Conservation (phyloP, 2,113 vertebrate genomes). For the Diglossa brunneiventris region DNA sequence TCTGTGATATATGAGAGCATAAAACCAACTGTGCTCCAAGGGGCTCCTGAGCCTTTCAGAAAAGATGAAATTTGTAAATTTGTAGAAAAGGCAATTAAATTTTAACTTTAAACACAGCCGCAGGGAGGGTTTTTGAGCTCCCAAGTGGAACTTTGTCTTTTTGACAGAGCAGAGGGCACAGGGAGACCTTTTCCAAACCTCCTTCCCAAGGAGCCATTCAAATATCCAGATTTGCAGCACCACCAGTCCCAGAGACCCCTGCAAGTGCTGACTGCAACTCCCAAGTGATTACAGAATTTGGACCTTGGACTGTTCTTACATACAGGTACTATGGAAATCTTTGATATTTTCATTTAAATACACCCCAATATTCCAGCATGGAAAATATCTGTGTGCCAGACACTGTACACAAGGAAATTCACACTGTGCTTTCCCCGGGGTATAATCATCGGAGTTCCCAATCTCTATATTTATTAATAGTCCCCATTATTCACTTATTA, state of each 20-base stretch:
- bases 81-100: not conserved
- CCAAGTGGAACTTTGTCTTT: not conserved
- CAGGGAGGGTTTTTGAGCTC: not conserved
- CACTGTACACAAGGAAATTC: not conserved
- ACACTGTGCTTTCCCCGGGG: not conserved
- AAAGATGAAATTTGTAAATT: not conserved
- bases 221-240: not conserved
- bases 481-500: not conserved
- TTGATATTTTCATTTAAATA: not conserved
- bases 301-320: too few relatives aligned
- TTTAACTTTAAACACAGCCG: not conserved
- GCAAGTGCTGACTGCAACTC: not conserved
- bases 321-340: accelerated
- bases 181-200: not conserved
- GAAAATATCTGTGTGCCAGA: not conserved
- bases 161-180: not conserved
- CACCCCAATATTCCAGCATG: not conserved
- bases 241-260: not conserved
- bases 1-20: not conserved
- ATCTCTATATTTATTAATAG: not conserved
- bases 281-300: not conserved
- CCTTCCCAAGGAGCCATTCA: not conserved
- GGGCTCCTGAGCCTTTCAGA: not conserved
- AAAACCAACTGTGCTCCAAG: not conserved
- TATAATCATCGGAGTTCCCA: not conserved